Evolutionary conservation across 35 echinoderm and acorn worm genomes (phyloP).

Genomic region (Heliocidaris tuberculata): DNA sequence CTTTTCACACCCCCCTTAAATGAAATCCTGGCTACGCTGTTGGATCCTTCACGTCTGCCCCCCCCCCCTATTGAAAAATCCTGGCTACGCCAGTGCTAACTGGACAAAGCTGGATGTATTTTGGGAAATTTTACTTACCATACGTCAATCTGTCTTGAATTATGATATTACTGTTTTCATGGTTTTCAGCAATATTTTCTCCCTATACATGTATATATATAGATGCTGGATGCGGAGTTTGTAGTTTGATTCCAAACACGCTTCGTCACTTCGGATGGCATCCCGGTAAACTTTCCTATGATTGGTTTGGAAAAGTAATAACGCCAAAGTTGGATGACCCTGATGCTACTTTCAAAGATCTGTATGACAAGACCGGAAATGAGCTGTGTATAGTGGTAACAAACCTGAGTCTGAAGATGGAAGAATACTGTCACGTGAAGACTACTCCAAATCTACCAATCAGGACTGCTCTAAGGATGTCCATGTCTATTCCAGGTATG

Average conservation of each 20-base stretch:
- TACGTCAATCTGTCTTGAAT: too few species aligned
- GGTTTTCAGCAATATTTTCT: too few species aligned
- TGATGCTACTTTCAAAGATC: slow-evolving; percentile 73
- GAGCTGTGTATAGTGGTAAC: slow-evolving; percentile 92
- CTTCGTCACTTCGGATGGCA: slow-evolving; percentile 77
- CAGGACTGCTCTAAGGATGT: slow-evolving; percentile 86
- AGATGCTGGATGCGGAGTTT: slow-evolving; percentile 82
- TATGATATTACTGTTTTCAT: too few species aligned
- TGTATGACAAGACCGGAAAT: slow-evolving; percentile 65
- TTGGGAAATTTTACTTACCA: too few species aligned
- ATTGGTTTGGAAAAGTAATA: slow-evolving; percentile 67
- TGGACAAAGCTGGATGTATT: too few species aligned
- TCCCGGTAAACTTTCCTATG: slow-evolving; percentile 64
- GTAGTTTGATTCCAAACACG: slow-evolving; percentile 77
- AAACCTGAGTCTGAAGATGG: slow-evolving; percentile 84
- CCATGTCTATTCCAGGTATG: slow-evolving; percentile 89
- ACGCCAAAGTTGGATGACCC: slow-evolving; percentile 52
- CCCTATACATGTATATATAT: too few species aligned
- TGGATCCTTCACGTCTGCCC: too few species aligned
- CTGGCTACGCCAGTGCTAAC: too few species aligned
- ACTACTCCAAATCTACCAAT: slow-evolving; percentile 88
- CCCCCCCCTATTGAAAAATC: too few species aligned
- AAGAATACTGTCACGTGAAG: slow-evolving; percentile 94
- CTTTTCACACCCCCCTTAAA: too few species aligned
- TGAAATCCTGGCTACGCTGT: too few species aligned